Conservation (phyloP, 2,113 vertebrate species). For the Galeopterus variegatus region DNA sequence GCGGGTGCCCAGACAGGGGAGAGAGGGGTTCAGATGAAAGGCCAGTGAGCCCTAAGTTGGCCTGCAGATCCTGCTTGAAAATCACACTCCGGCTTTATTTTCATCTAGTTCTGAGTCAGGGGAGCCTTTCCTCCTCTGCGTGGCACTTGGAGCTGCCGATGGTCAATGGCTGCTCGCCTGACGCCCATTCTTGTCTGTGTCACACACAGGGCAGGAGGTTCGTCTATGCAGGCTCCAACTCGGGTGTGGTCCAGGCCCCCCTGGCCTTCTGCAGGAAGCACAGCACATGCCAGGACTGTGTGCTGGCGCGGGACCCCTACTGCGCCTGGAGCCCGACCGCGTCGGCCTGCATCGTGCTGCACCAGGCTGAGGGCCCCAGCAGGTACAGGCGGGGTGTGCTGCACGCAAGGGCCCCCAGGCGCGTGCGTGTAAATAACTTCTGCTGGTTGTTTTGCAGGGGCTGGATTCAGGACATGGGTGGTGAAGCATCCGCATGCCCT, state of each 20-base stretch:
- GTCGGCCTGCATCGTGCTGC: constrained; percentile 89
- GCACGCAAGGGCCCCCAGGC: rapidly evolving
- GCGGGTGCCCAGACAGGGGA: rapidly evolving
- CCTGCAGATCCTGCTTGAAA: rapidly evolving
- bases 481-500: constrained; percentile 93
- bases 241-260: constrained; percentile 94
- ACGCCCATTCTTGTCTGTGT: neutral
- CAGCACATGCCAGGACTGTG: constrained; percentile 92
- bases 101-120: too few relatives aligned
- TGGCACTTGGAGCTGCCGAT: too few relatives aligned
- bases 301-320: constrained; percentile 96
- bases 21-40: rapidly evolving
- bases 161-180: neutral
- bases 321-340: constrained; percentile 93
- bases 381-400: constrained; percentile 80
- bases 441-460: constrained; percentile 87
- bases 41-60: rapidly evolving
- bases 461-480: constrained; percentile 94
- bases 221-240: constrained; percentile 95
- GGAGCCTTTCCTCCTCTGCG: neutral
- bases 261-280: constrained; percentile 95
- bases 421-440: rapidly evolving
- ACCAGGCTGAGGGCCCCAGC: constrained; percentile 80
- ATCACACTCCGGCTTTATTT: rapidly evolving
- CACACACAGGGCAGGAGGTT: constrained; percentile 90